Percentiles rank a stretch among this genome's conserved stretches.
Conservation (phyloP, 1,140 invertebrate genomes). For the Tetramorium alpestre region DNA sequence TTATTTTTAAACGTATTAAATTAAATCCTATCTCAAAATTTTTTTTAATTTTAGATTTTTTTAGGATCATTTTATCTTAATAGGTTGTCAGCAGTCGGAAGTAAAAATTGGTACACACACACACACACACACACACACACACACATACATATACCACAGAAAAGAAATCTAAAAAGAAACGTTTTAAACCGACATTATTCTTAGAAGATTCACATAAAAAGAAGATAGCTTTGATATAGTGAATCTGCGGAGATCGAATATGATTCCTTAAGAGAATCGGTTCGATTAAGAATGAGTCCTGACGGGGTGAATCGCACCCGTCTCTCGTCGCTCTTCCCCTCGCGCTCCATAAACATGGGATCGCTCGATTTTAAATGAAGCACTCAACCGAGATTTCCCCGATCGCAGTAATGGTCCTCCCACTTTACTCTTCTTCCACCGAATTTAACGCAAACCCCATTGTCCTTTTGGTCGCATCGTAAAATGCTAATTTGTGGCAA, state of each 20-base stretch:
- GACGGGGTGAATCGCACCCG: neutral
- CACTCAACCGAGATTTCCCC: constrained; percentile 67
- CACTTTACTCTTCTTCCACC: constrained; percentile 68
- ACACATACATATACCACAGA: neutral
- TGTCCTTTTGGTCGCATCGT: constrained; percentile 69
- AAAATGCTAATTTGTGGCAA: constrained; percentile 73
- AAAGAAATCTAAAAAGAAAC: neutral
- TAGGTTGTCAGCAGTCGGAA: no score
- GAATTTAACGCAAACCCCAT: constrained; percentile 71
- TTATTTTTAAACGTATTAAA: neutral
- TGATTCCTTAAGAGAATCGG: constrained; percentile 49
- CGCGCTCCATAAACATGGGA: constrained; percentile 45
- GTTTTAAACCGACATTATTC: constrained; percentile 1
- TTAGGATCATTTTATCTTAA: neutral
- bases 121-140: no score
- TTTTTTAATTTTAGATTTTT: neutral
- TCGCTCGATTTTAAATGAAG: constrained; percentile 62
- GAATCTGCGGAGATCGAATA: constrained; percentile 8
- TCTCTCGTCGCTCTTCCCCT: neutral
- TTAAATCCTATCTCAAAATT: neutral
- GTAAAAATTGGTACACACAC: neutral
- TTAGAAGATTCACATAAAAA: neutral
- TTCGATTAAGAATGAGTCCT: constrained; percentile 53
- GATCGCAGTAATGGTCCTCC: constrained; percentile 68
- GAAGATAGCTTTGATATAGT: constrained; percentile 2